Evolutionary conservation across 1,140 invertebrate species (phyloP).

Genomic region (Orchesella cincta): DNA sequence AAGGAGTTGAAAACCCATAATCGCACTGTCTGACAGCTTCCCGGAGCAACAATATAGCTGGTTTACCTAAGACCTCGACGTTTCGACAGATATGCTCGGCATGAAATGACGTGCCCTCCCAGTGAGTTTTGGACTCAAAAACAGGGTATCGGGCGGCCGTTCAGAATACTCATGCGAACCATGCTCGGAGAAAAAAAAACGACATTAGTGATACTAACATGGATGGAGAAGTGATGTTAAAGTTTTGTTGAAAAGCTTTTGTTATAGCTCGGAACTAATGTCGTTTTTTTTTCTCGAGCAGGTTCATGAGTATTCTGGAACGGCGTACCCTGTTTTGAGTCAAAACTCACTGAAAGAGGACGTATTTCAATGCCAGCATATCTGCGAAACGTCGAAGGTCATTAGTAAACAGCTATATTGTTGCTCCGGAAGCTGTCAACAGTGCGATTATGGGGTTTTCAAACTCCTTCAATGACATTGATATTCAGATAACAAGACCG

Average conservation of each 20-base stretch:
- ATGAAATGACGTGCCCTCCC: constrained; percentile 74
- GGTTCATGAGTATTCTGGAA: constrained; percentile 78
- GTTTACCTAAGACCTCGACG: constrained; percentile 72
- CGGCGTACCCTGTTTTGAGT: constrained; percentile 72
- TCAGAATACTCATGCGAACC: constrained; percentile 81
- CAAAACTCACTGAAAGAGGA: constrained; percentile 82
- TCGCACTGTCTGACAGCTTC: constrained; percentile 53
- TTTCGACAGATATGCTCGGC: constrained; percentile 66
- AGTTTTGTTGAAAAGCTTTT: too few relatives aligned
- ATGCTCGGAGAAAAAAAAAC: too few relatives aligned
- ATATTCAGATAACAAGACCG: constrained; percentile 53
- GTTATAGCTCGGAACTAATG: too few relatives aligned
- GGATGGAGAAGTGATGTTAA: too few relatives aligned
- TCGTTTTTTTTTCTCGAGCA: too few relatives aligned
- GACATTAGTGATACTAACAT: too few relatives aligned
- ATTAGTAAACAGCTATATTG: constrained; percentile 77
- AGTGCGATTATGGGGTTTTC: constrained; percentile 44
- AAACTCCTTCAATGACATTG: constrained; percentile 51
- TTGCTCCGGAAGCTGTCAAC: constrained; percentile 63
- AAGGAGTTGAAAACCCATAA: constrained; percentile 41
- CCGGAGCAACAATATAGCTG: constrained; percentile 78
- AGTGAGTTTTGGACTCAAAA: constrained; percentile 77
- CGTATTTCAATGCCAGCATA: constrained; percentile 62
- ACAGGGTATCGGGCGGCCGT: constrained; percentile 72
- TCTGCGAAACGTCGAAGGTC: constrained; percentile 74